A percentile compares a stretch with the other conserved stretches of the same genome.
phyloP scores from a whole-genome alignment of 2,797 vertebrate genomes.

The Epinephelus malabaricus region DNA sequence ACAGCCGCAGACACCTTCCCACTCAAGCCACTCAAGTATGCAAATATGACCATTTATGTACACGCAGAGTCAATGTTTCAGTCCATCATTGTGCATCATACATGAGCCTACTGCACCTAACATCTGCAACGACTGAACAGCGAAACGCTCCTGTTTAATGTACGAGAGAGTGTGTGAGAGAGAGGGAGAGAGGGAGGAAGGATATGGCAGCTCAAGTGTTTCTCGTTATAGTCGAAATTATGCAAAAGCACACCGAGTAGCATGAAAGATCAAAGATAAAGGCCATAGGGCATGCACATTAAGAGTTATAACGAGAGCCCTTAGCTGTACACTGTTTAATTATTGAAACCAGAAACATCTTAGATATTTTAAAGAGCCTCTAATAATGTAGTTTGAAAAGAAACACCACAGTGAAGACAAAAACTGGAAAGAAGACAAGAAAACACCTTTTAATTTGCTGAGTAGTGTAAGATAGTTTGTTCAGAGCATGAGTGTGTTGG shows the following conservation, averaged over 20 bases:
- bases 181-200: conserved; percentile 51
- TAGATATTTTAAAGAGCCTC: conserved; percentile 81
- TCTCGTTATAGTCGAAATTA: conserved; percentile 76
- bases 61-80: conserved; percentile 39
- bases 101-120: conserved; percentile 28
- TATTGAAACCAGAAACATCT: conserved; percentile 86
- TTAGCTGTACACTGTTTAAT: conserved; percentile 84
- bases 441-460: conserved; percentile 71
- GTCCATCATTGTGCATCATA: conserved; percentile 45
- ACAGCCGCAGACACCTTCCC: conserved; percentile 27
- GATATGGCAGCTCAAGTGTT: conserved; percentile 70
- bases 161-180: conserved; percentile 32
- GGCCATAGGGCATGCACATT: conserved; percentile 85
- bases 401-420: conserved; percentile 67
- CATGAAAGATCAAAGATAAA: conserved; percentile 85
- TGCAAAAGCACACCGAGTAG: conserved; percentile 79
- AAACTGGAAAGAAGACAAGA: conserved; percentile 60
- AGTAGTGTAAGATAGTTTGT: conserved; percentile 58
- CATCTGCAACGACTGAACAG: conserved; percentile 46
- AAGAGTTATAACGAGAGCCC: conserved; percentile 82
- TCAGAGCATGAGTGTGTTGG: conserved; percentile 44
- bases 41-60: conserved; percentile 49
- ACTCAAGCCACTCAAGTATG: conserved; percentile 47
- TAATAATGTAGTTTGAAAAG: conserved; percentile 75
- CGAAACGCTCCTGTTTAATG: conserved; percentile 51